Percentiles rank a stretch among this genome's conserved stretches.
These are phyloP conservation scores for Ibidorhyncha struthersii DNA, from an alignment of 2,113 vertebrate genomes.

Conservation along the genomic window DNA sequence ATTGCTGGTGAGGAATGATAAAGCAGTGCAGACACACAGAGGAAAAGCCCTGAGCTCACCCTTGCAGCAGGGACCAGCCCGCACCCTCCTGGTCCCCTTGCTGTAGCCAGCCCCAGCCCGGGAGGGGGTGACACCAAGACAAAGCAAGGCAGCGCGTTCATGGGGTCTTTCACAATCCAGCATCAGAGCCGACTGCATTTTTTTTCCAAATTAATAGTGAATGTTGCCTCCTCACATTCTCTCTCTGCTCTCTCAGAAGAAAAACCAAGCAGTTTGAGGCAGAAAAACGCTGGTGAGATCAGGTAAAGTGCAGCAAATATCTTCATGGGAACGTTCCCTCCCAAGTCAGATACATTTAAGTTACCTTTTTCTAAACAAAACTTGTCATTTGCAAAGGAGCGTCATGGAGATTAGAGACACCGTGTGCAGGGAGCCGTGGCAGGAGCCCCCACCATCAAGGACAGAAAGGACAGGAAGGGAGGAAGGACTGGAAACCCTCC, in stretches of 20 bases:
- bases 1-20: fast-evolving
- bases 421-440: fast-evolving
- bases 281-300: background rate
- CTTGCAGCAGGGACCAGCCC: fast-evolving
- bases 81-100: fast-evolving
- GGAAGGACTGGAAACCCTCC: background rate
- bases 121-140: background rate
- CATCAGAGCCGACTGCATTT: fast-evolving
- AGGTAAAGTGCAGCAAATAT: background rate
- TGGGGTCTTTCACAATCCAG: background rate
- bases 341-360: background rate
- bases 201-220: background rate
- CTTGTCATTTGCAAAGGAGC: background rate
- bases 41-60: background rate
- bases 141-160: fast-evolving
- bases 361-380: background rate
- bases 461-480: background rate
- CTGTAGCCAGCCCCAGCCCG: fast-evolving
- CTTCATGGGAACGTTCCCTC: background rate
- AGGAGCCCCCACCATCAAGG: background rate
- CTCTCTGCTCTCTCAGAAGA: background rate
- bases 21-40: fast-evolving
- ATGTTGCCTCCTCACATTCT: background rate
- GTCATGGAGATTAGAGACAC: fast-evolving
- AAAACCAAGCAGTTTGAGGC: background rate